Evolutionary conservation across 2,797 vertebrate genomes (phyloP), one percentile per base, ranked within the genome.

Genomic region (Dipus sagitta): DNA sequence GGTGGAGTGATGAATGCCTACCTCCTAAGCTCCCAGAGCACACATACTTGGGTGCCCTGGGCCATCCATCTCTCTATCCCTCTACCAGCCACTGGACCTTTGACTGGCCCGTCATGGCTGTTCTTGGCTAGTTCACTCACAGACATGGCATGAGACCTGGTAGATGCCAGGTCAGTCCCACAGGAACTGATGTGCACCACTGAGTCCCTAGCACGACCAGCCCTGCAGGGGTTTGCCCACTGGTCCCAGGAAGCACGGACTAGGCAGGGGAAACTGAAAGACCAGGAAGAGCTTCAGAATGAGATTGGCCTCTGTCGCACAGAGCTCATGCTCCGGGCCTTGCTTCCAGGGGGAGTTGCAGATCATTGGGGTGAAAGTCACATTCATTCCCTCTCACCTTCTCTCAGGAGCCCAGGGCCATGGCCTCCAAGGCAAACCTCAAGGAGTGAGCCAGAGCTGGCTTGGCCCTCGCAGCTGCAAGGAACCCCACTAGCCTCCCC

Each of bases 1-100:
- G 54, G 0, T 3, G 15, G 38, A n/a, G 5, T 23, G 54, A 26
- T 6, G 5, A 2, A 14, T 6, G 12, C 23, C 67, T 71, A 10
- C 52, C 28, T 60, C 32, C 26, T 21, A 20, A 42, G 58, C 32
- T 62, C 38, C 20, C 1, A 4, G 47, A n/a, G 58, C 6, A 2
- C 20, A 2, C 10, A 12, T n/a, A 15, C 4, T 80, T n/a, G 18
- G 42, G n/a, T 32, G 5, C 54, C 67, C 72, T 0, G 15, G 34
- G 6, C 24, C 0, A 0, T 4, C 24, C 42, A 47, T 52, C 14
- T 21, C 3, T 2, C 47, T 0, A 0, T 52, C 34, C 71, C 58
- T 85, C 38, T 60, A 18, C n/a, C 4, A 6, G 18, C 13, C 6
- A 30, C 34, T 6, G 26, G n/a, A 21, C 54, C 34, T 3, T 52